Conservation (phyloP, 2,113 vertebrate species). For the Proteles cristata region DNA sequence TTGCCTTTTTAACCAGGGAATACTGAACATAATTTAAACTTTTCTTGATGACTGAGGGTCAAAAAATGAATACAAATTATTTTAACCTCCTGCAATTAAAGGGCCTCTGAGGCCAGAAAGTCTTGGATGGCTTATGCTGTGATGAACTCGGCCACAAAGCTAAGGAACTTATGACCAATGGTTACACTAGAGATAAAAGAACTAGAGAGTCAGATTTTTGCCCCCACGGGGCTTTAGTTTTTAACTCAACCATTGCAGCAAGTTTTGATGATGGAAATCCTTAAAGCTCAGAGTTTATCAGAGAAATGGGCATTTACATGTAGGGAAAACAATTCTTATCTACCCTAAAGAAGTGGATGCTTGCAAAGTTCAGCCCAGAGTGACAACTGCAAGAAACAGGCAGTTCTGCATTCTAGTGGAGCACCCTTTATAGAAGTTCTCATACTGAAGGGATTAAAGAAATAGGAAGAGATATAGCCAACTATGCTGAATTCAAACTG, state of each 20-base stretch:
- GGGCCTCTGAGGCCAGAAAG: background rate
- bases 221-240: background rate
- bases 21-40: slow-evolving; percentile 45
- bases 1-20: background rate
- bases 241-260: background rate
- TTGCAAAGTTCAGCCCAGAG: background rate
- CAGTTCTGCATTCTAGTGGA: background rate
- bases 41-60: slow-evolving; percentile 35
- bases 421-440: background rate
- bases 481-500: background rate
- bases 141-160: background rate
- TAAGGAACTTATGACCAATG: background rate
- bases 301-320: background rate
- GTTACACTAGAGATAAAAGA: background rate
- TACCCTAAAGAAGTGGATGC: background rate
- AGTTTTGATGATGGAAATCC: background rate
- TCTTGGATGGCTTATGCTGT: background rate
- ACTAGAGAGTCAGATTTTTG: background rate
- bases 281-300: background rate
- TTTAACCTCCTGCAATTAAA: slow-evolving; percentile 45
- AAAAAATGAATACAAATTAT: slow-evolving; percentile 56
- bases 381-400: background rate
- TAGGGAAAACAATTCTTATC: background rate
- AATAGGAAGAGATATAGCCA: background rate
- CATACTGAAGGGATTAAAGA: background rate